phyloP scores from a whole-genome alignment of 2,888 invertebrate species.

The Nemurella pictetii region DNA sequence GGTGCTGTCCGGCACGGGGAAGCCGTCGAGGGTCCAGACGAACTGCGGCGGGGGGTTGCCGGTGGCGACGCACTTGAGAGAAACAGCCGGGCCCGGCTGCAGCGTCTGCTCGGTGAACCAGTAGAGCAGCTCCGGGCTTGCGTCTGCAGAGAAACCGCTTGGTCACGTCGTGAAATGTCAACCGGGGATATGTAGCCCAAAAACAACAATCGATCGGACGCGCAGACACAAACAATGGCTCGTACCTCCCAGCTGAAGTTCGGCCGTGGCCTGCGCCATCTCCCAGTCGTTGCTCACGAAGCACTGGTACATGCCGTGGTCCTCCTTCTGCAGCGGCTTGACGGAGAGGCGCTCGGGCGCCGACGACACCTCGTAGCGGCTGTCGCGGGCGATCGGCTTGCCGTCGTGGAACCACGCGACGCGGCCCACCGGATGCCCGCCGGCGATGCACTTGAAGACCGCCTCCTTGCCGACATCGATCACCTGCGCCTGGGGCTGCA shows the following conservation, averaged over 20 bases:
- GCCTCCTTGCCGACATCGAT: slow-evolving; percentile 85
- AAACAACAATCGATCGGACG: neutral
- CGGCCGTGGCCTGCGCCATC: slow-evolving; percentile 52
- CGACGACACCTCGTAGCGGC: slow-evolving; percentile 60
- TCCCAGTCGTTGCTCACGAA: slow-evolving; percentile 54
- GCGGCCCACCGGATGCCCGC: slow-evolving; percentile 81
- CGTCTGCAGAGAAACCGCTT: slow-evolving; percentile 70
- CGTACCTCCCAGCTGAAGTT: slow-evolving; percentile 53
- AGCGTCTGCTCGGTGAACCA: slow-evolving; percentile 92
- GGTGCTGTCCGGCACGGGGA: slow-evolving; percentile 75
- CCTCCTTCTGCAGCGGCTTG: slow-evolving; percentile 51
- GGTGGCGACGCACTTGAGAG: slow-evolving; percentile 90
- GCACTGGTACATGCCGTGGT: slow-evolving; percentile 60
- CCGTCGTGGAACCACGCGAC: slow-evolving; percentile 83
- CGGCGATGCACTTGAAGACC: slow-evolving; percentile 82
- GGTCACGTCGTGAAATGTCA: too few species aligned
- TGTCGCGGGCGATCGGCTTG: slow-evolving; percentile 61
- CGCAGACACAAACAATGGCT: neutral
- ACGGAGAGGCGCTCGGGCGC: slow-evolving; percentile 46
- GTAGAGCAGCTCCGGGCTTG: slow-evolving; percentile 85
- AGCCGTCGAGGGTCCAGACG: slow-evolving; percentile 87
- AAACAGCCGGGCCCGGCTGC: slow-evolving; percentile 88
- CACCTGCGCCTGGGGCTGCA: slow-evolving; percentile 75
- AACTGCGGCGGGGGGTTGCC: slow-evolving; percentile 93
- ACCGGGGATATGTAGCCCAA: neutral